A percentile compares a stretch with the other conserved stretches of the same genome.
phyloP scores from a whole-genome alignment of 2,888 invertebrate species.

The Argyresthia albistria region DNA sequence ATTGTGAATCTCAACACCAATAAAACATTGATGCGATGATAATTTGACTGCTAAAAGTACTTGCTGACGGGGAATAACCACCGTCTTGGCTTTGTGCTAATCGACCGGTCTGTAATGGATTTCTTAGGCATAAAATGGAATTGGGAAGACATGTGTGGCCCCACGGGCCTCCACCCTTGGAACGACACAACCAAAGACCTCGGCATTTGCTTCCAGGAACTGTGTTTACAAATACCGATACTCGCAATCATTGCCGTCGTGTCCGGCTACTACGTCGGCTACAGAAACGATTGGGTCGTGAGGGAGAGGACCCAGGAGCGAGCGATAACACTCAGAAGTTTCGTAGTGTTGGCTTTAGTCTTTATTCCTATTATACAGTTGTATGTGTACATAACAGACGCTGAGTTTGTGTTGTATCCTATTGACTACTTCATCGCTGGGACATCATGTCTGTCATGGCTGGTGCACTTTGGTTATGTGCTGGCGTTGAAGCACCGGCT shows the following conservation, averaged over 20 bases:
- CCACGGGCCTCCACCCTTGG: slow-evolving; percentile 80
- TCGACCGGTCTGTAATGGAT: not conserved
- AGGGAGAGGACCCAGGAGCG: slow-evolving; percentile 75
- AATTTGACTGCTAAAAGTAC: no score
- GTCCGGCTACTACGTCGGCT: slow-evolving; percentile 88
- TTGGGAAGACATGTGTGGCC: slow-evolving; percentile 84
- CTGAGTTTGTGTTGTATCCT: slow-evolving; percentile 64
- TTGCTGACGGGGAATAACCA: no score
- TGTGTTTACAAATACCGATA: slow-evolving; percentile 84
- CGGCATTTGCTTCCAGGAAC: slow-evolving; percentile 88
- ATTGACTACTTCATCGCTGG: slow-evolving; percentile 81
- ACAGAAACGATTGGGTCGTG: slow-evolving; percentile 73
- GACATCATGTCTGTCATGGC: slow-evolving; percentile 84
- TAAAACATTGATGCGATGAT: no score
- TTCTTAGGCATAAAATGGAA: slow-evolving; percentile 66
- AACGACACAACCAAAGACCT: slow-evolving; percentile 80
- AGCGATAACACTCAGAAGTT: slow-evolving; percentile 76
- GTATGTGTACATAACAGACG: slow-evolving; percentile 73
- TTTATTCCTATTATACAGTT: slow-evolving; percentile 79
- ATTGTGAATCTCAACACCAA: no score
- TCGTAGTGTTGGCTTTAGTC: slow-evolving; percentile 75
- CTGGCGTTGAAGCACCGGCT: slow-evolving; percentile 77
- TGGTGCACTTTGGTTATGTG: slow-evolving; percentile 84
- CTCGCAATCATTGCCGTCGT: slow-evolving; percentile 80
- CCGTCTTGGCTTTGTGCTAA: no score